Base-by-base conservation (phyloP, 1,140 invertebrate genomes). In the Capitella teleta region DNA sequence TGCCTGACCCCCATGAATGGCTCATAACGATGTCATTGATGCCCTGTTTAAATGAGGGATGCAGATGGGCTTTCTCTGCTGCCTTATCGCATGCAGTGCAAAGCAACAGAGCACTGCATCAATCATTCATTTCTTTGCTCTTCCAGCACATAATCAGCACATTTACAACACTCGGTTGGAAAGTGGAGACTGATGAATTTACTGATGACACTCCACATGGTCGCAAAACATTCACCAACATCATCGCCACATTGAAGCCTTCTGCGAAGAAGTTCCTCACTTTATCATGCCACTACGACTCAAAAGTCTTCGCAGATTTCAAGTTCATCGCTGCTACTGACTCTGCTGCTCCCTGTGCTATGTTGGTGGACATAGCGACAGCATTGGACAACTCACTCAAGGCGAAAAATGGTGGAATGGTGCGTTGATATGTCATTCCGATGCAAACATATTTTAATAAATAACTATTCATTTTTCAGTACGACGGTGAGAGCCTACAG, bases 271-370 rank as follows among this genome's bases (percentile, higher is more conserved):
- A 41, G 10, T 28, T 14, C 18, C 41, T 51, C 10, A 30, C 38
- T 8, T 30, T 53, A 0, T 87, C 92, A 4, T 96, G 92, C 62
- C 94, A 98, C 74, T 97, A 91, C 69, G 94, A 98, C 63, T 94
- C 89, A 12, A 94, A 97, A 71, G 84, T 84, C 62, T 83, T 82
- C 44, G 77, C 83, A 54, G 25, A 51, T 5, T 57, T 61, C 52
- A 73, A 79, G 6, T 97, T 98, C 77, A 71, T 94, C 49, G 92
- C 86, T 62, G 95, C 95, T 2, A 95, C 83, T 1, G 96, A 99
- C 66, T 97, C 92, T 18, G 96, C 95, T 4, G 91, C 98, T 3
- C 95, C 95, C 0, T 98, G 95, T 73, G 84, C 90, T 6, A 91
- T 98, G 80, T 75, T 98, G 68, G 6, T 51, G 10, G 49, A 51